Percentiles rank a stretch among this genome's conserved stretches.
phyloP scores from a whole-genome alignment of 2,113 vertebrate species.

The Helogale parvula region DNA sequence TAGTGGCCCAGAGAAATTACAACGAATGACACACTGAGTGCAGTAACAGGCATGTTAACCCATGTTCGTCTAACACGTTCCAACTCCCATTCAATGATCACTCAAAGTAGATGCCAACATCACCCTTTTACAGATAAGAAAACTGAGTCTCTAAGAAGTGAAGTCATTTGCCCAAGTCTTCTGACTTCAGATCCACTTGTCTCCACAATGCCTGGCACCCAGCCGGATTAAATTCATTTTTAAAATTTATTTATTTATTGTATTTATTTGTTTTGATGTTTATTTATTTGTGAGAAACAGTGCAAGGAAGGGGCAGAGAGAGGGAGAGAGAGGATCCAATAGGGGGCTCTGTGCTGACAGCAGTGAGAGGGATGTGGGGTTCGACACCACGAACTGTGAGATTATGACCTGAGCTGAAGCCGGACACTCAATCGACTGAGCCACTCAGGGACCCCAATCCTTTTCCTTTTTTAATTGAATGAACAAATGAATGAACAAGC shows the following conservation, averaged over 20 bases:
- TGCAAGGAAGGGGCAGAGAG: too few species aligned
- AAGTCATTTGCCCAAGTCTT: background rate
- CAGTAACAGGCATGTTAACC: background rate
- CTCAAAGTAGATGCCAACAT: background rate
- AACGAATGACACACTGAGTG: background rate
- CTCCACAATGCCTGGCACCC: background rate
- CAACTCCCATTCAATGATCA: background rate
- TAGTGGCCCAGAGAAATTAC: background rate
- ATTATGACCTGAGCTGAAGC: too few species aligned
- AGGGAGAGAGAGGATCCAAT: too few species aligned
- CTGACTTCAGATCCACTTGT: background rate
- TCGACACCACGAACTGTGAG: too few species aligned
- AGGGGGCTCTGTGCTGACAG: too few species aligned
- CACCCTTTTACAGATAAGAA: slow-evolving; percentile 4
- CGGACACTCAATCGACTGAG: too few species aligned
- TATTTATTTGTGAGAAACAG: too few species aligned
- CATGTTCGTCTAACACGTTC: background rate
- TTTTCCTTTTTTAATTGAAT: background rate
- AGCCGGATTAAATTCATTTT: background rate
- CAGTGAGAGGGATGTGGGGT: too few species aligned
- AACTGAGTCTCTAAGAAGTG: background rate
- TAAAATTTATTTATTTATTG: too few species aligned
- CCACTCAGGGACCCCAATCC: too few species aligned
- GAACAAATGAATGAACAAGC: background rate
- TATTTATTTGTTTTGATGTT: too few species aligned